Percentiles rank a stretch among this genome's conserved stretches.
Conservation (phyloP, 2,113 vertebrate genomes). For the Tetraodon nigroviridis region DNA sequence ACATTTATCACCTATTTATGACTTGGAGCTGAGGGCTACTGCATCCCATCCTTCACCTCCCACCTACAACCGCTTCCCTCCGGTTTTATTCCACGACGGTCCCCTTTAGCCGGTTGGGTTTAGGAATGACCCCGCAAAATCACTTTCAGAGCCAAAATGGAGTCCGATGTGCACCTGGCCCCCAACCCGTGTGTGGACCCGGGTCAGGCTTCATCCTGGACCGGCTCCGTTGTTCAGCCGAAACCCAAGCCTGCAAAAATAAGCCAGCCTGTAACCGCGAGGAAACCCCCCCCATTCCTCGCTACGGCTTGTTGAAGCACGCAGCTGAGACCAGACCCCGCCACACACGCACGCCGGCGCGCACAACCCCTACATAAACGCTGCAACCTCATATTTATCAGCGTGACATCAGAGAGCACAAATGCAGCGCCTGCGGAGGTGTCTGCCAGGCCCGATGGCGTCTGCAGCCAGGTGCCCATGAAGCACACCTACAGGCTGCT, state of each 20-base stretch:
- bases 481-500: slow-evolving; percentile 13
- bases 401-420: slow-evolving; percentile 39
- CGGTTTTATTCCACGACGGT: not conserved
- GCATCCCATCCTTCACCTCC: no score
- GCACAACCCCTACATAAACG: slow-evolving; percentile 9
- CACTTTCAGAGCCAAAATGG: slow-evolving; percentile 41
- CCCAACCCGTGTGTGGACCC: slow-evolving; percentile 28
- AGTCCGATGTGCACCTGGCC: slow-evolving; percentile 39
- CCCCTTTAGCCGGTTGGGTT: slow-evolving; percentile 28
- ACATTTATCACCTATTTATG: not conserved
- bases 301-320: slow-evolving; percentile 48
- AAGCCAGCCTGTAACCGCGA: not conserved
- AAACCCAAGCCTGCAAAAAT: slow-evolving; percentile 13
- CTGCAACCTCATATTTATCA: slow-evolving; percentile 29
- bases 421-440: slow-evolving; percentile 9
- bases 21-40: not conserved
- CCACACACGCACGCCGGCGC: slow-evolving; percentile 10
- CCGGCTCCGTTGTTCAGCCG: slow-evolving; percentile 20
- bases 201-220: slow-evolving; percentile 20
- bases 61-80: not conserved
- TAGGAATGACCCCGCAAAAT: slow-evolving; percentile 47
- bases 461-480: slow-evolving; percentile 21
- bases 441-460: slow-evolving; percentile 23
- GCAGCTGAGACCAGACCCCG: slow-evolving; percentile 21
- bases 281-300: slow-evolving; percentile 50